A percentile compares a stretch with the other conserved stretches of the same genome.
These are phyloP conservation scores for Poeciliopsis paucimaculata DNA, from an alignment of 2,797 vertebrate species.

Conservation along the genomic window DNA sequence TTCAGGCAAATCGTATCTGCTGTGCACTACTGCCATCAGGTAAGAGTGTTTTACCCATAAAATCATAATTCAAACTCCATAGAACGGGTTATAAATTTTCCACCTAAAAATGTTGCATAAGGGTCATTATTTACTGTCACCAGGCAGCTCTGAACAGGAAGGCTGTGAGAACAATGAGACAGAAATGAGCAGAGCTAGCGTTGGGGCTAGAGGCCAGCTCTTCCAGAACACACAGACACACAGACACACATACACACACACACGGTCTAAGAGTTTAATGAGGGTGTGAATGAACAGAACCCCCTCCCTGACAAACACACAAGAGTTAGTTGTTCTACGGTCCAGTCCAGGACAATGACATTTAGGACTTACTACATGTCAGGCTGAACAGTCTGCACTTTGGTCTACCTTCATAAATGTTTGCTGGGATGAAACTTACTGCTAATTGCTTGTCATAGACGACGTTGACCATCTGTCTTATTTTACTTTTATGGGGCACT, in stretches of 20 bases:
- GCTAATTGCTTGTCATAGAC: conserved; percentile 20
- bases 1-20: conserved; percentile 96
- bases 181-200: conserved; percentile 58
- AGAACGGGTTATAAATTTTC: conserved; percentile 23
- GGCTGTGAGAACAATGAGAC: conserved; percentile 57
- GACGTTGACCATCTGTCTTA: conserved; percentile 37
- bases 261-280: conserved; percentile 68
- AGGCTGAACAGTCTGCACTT: conserved; percentile 32
- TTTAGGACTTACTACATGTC: conserved; percentile 43
- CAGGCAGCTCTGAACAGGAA: conserved; percentile 51
- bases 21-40: conserved; percentile 94
- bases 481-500: conserved; percentile 21
- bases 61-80: neutral
- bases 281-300: conserved; percentile 61
- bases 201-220: conserved; percentile 62
- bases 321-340: conserved; percentile 20
- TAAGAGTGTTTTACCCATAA: conserved; percentile 46
- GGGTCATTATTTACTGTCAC: conserved; percentile 59
- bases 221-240: conserved; percentile 32
- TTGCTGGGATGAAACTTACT: conserved; percentile 31
- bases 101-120: conserved; percentile 71
- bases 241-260: conserved; percentile 42
- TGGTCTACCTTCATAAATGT: conserved; percentile 34
- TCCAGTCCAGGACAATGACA: conserved; percentile 34
- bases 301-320: conserved; percentile 12